phyloP scores from a whole-genome alignment of 2,113 vertebrate genomes.

The Elaphurus davidianus region DNA sequence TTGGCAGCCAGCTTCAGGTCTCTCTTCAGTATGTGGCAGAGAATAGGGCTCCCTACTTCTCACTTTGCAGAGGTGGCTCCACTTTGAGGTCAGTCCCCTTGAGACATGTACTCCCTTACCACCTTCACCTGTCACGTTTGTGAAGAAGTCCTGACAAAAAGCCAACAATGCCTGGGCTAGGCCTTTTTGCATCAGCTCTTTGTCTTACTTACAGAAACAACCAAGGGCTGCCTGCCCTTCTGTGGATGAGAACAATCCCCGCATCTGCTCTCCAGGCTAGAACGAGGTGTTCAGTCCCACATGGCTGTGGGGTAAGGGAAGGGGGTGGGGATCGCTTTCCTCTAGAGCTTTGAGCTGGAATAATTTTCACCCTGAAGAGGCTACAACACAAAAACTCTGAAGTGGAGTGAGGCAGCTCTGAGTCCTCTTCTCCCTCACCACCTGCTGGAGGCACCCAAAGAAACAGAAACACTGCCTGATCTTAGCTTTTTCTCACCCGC shows the following conservation, averaged over 20 bases:
- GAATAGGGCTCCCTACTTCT: background rate
- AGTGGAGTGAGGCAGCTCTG: background rate
- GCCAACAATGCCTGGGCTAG: background rate
- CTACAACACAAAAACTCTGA: accelerated
- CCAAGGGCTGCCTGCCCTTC: accelerated
- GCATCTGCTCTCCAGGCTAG: background rate
- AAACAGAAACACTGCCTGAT: background rate
- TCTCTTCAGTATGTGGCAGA: background rate
- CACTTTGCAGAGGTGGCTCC: background rate
- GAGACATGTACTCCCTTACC: background rate
- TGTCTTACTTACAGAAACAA: background rate
- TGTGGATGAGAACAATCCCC: accelerated
- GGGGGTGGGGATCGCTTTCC: background rate
- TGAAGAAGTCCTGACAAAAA: background rate
- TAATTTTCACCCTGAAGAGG: background rate
- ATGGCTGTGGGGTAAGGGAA: background rate
- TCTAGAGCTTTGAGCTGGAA: background rate
- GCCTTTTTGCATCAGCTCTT: background rate
- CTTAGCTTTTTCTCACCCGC: background rate
- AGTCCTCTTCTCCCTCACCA: background rate
- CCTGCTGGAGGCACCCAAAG: background rate
- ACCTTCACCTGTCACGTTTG: background rate
- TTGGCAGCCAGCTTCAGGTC: background rate
- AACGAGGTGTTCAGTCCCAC: accelerated
- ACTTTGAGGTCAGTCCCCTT: background rate